Conservation (phyloP, 2,797 vertebrate genomes). For the Tamandua tetradactyla region DNA sequence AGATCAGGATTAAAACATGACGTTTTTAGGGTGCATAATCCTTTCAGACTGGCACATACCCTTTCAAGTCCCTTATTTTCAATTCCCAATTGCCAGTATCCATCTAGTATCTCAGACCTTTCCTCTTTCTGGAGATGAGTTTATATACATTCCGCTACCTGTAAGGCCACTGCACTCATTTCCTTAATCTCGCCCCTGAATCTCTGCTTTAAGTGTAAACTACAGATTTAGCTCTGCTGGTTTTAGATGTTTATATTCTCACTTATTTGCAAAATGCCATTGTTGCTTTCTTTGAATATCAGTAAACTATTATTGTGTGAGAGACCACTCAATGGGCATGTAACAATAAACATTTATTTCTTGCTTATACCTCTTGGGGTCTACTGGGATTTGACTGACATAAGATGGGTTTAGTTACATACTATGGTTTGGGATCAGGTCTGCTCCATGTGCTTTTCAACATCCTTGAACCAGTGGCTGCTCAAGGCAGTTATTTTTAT, state of each 20-base stretch:
- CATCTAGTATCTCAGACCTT: neutral
- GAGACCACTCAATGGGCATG: neutral
- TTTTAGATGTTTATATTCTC: neutral
- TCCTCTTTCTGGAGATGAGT: neutral
- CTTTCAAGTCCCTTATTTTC: neutral
- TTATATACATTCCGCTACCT: neutral
- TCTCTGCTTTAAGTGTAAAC: neutral
- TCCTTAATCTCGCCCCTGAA: neutral
- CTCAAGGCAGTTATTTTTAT: neutral
- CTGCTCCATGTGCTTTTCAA: neutral
- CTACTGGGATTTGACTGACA: neutral
- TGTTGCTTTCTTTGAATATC: neutral
- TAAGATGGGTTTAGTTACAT: neutral
- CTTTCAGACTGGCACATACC: too few species aligned
- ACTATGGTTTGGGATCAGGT: neutral
- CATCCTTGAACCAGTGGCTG: neutral
- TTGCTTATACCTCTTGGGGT: neutral
- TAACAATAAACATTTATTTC: constrained; percentile 1
- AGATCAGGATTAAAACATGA: too few species aligned
- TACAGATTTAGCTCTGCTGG: neutral
- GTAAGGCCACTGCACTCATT: neutral
- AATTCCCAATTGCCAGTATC: neutral
- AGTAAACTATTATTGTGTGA: neutral
- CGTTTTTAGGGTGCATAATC: too few species aligned
- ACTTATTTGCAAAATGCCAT: neutral